A percentile compares a stretch with the other conserved stretches of the same genome.
These are phyloP conservation scores for Bimastos eiseni DNA, from an alignment of 2,888 invertebrate species.

Conservation along the genomic window DNA sequence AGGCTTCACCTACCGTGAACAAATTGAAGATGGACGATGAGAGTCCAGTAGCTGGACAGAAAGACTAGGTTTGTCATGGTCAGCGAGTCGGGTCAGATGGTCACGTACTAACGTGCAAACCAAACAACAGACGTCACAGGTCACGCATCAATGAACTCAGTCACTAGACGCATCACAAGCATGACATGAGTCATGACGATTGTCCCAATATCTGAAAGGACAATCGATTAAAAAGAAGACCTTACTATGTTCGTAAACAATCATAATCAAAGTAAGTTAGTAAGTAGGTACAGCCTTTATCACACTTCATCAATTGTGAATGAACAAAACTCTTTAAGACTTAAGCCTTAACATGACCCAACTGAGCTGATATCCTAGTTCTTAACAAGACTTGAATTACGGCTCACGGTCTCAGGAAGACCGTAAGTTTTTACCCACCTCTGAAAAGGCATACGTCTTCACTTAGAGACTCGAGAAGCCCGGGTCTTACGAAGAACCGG, in stretches of 20 bases:
- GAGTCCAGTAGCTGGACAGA: background rate
- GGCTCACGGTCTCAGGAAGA: background rate
- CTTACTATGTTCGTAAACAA: background rate
- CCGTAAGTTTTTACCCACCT: background rate
- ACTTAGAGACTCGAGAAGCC: background rate
- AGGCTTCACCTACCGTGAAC: background rate
- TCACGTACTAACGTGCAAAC: background rate
- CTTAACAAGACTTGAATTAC: background rate
- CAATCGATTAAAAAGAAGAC: background rate
- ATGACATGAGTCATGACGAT: conserved; percentile 6
- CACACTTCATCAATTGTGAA: background rate
- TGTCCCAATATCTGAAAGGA: background rate
- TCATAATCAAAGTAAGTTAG: too few species aligned
- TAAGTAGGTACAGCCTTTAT: too few species aligned
- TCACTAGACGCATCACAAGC: too few species aligned
- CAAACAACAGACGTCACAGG: background rate
- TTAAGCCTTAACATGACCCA: background rate
- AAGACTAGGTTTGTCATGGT: background rate
- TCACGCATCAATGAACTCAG: background rate
- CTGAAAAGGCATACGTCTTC: background rate
- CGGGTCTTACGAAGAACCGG: background rate
- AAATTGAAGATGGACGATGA: background rate
- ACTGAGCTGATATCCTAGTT: background rate
- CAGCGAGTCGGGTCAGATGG: background rate
- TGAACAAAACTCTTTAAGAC: background rate